A percentile compares a stretch with the other conserved stretches of the same genome.
phyloP scores from a whole-genome alignment of 2,797 vertebrate genomes.

The Nannoperca obscura region DNA sequence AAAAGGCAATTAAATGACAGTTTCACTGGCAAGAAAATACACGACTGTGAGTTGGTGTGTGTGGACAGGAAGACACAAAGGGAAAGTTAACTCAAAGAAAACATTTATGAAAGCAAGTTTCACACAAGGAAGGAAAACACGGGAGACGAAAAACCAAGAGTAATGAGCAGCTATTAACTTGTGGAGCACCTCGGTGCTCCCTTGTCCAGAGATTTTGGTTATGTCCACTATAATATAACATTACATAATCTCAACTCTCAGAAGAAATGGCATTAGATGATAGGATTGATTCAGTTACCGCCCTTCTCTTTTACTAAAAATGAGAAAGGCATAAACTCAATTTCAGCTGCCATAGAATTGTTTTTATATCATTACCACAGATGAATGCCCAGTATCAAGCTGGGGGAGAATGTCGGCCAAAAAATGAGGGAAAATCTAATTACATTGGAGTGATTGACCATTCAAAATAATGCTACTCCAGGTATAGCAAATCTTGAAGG shows the following conservation, averaged over 20 bases:
- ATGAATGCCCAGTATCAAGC: constrained; percentile 75
- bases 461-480: constrained; percentile 77
- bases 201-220: constrained; percentile 64
- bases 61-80: constrained; percentile 40
- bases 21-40: constrained; percentile 55
- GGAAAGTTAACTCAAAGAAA: constrained; percentile 71
- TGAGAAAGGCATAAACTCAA: constrained; percentile 76
- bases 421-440: constrained; percentile 74
- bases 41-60: constrained; percentile 8
- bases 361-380: constrained; percentile 79
- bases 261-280: constrained; percentile 70
- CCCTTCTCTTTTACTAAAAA: constrained; percentile 80
- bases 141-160: constrained; percentile 34
- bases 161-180: constrained; percentile 71
- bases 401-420: constrained; percentile 69
- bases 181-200: constrained; percentile 41
- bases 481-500: constrained; percentile 72
- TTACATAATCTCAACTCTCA: constrained; percentile 70
- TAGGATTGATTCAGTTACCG: constrained; percentile 70
- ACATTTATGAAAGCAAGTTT: constrained; percentile 70
- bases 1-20: constrained; percentile 71
- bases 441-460: constrained; percentile 74
- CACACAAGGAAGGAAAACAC: constrained; percentile 40
- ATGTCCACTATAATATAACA: constrained; percentile 62
- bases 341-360: constrained; percentile 76